phyloP scores from a whole-genome alignment of 2,113 vertebrate species.

The Seriola quinqueradiata region DNA sequence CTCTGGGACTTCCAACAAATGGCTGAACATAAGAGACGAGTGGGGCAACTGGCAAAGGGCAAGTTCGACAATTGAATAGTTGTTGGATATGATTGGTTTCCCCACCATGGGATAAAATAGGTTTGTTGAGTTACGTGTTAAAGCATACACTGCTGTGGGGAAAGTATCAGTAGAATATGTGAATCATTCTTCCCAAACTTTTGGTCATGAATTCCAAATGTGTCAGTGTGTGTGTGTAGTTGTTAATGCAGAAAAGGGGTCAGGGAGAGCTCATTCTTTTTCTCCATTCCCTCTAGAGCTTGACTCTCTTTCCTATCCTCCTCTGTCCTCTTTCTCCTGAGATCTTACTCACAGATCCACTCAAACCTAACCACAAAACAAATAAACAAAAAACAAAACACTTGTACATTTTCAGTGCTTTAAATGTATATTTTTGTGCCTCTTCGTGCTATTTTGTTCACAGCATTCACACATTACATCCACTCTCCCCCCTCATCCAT shows the following conservation, averaged over 20 bases:
- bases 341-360: conserved; percentile 20
- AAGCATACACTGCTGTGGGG: conserved; percentile 37
- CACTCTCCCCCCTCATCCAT: background rate
- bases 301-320: conserved; percentile 4
- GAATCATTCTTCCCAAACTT: conserved; percentile 43
- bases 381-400: background rate
- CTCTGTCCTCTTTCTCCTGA: conserved; percentile 18
- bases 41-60: conserved; percentile 17
- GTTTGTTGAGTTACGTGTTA: conserved; percentile 40
- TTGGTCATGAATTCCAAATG: conserved; percentile 52
- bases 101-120: conserved; percentile 39
- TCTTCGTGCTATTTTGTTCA: background rate
- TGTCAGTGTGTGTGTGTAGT: conserved; percentile 9
- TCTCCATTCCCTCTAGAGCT: conserved; percentile 8
- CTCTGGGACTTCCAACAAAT: conserved; percentile 42
- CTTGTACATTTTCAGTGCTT: background rate
- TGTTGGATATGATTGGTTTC: conserved; percentile 58
- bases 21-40: conserved; percentile 21
- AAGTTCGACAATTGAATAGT: conserved; percentile 45
- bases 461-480: conserved; percentile 20
- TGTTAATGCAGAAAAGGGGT: conserved; percentile 38
- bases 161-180: conserved; percentile 30
- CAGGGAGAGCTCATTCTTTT: conserved; percentile 31
- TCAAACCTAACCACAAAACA: background rate
- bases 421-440: background rate